These are phyloP conservation scores for Callyntrura guangdongensis DNA, from an alignment of 2,888 invertebrate genomes.

Conservation along the genomic window DNA sequence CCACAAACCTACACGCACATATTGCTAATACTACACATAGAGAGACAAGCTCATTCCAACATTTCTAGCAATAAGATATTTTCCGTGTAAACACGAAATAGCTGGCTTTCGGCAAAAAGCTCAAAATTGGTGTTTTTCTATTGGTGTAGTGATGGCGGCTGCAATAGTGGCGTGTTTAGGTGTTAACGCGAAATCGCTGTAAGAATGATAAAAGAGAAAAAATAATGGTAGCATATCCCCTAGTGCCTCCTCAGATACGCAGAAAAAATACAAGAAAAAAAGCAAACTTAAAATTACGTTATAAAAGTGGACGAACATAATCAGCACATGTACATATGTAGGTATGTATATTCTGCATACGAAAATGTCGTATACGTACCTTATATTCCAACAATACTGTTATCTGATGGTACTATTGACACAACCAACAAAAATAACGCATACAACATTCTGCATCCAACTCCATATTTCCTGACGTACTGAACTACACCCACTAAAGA, in stretches of 20 bases:
- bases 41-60: neutral
- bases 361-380: neutral
- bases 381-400: too few species aligned
- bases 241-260: neutral
- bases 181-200: slow-evolving; percentile 48
- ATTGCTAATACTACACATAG: too few species aligned
- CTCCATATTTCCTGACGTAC: too few species aligned
- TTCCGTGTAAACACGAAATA: slow-evolving; percentile 13
- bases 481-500: neutral
- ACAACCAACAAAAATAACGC: neutral
- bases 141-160: neutral
- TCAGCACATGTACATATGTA: too few species aligned
- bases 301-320: neutral
- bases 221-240: slow-evolving; percentile 26
- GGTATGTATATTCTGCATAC: neutral
- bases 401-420: too few species aligned
- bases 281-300: neutral
- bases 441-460: too few species aligned
- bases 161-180: neutral
- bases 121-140: neutral
- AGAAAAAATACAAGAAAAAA: neutral
- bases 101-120: slow-evolving; percentile 35
- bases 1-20: too few species aligned
- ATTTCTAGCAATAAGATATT: slow-evolving; percentile 23
- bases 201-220: slow-evolving; percentile 26